Evolutionary conservation across 1,140 invertebrate species (phyloP), one percentile per base, ranked within the genome.

Genomic region (Aphis gossypii): DNA sequence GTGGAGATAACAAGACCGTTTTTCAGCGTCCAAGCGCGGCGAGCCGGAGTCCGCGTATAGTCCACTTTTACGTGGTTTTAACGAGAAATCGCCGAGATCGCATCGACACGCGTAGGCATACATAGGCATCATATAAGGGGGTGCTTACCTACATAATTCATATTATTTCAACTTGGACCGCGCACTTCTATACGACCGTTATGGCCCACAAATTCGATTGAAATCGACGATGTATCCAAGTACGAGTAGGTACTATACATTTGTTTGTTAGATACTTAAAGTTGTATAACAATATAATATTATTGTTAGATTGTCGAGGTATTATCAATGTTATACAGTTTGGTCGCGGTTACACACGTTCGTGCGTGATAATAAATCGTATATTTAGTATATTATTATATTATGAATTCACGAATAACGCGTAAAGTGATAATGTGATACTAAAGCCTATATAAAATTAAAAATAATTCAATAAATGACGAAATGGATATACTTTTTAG

Each of bases 21-120:
- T 46, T 41, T 86, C 3, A 14, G 44, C 9, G 46, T 1, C 25
- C 38, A 8, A 84, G 60, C 30, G 60, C 83, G 83, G 38, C 83
- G 21, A 82, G 35, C 9, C 41, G 8, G 30, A 76, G 86, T 25
- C 46, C 21, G 7, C 60, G 30, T 5, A 14, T 18, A 68, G n/a
- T 87, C 11, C n/a, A 88, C 87, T 88, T 88, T 87, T 87, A 87
- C 86, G 30, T 11, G n/a, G 87, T 88, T 88, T 88, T 48, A 51
- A 54, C 87, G 20, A 51, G 46, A 51, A 88, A 51, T 51, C 18
- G n/a, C 18, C 87, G 20, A 88, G 46, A 88, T 88, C 48, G 86
- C 21, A 87, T 88, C 87, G 46, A 88, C 46, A 35, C 30, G 25
- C 23, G 41, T 21, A 83, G 35, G 20, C 38, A 82, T 83, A 9